Base-by-base conservation (phyloP, 2,113 vertebrate genomes). In the Jacana jacana region DNA sequence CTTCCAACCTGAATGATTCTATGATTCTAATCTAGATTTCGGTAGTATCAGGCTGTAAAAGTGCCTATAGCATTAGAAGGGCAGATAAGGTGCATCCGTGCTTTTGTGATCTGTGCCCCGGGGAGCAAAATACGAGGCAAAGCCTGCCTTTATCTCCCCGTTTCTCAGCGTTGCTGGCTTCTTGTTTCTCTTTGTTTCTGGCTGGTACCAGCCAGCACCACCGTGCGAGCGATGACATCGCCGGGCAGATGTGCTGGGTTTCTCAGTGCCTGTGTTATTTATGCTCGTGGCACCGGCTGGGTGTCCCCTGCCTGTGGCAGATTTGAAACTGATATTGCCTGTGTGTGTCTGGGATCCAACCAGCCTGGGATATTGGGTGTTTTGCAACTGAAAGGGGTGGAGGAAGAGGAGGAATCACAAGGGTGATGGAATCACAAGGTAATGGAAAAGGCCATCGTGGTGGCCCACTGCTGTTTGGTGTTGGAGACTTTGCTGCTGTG, bases 161-260 rank as follows among this genome's bases (percentile, higher is more conserved):
- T 68, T 58, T 23, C 39, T 63, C 60, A 4, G 37, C 4, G 1
- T 4, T 33, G 35, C 31, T 68, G 19, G 39, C 17, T 10, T 39
- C 57, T 76, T 18, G 7, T 82, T 72, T 52, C 63, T 52, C 40
- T 60, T 24, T 83, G 60, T 81, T 76, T 23, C 28, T 81, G 91
- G 39, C 83, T 96, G 88, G 81, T 64, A 83, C 95, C 83, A 80
- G 90, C 48, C 81, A 20, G 68, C 65, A 39, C 70, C 76, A 70
- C 11, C 23, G 20, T 51, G 66, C 48, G 54, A 24, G 37, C 4
- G 37, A 2, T 96, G 89, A 23, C 94, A 80, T 25, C 37, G n/a
- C 61, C 22, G 3, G 92, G 88, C 95, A 92, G 85, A 66, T 80
- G 92, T 58, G 51, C 87, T 11, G 35, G 17, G 17, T 6, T 14